A percentile compares a stretch with the other conserved stretches of the same genome.
phyloP scores from a whole-genome alignment of 2,113 vertebrate genomes.

The Alexandromys fortis region DNA sequence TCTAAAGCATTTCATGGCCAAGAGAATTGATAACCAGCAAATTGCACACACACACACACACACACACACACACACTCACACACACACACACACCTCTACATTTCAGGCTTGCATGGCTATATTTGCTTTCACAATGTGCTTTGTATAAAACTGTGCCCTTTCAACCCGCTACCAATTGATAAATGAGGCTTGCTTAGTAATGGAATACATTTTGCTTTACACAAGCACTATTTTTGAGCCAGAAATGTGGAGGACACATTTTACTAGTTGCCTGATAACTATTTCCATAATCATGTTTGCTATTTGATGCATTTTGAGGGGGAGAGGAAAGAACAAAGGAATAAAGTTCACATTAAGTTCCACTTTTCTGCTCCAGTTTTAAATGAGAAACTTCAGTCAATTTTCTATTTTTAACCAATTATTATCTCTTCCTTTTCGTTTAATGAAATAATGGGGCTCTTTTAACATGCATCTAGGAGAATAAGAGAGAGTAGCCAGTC shows the following conservation, averaged over 20 bases:
- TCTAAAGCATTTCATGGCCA: not conserved
- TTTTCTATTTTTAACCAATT: slow-evolving; percentile 37
- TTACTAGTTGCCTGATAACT: not conserved
- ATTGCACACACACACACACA: not conserved
- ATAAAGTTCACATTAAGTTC: slow-evolving; percentile 15
- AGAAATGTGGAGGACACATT: not conserved
- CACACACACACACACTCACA: not conserved
- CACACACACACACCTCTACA: not conserved
- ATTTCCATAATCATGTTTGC: not conserved
- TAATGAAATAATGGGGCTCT: not conserved
- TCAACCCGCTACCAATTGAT: not conserved
- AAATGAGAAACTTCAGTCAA: not conserved
- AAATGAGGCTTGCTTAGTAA: slow-evolving; percentile 17
- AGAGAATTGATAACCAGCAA: not conserved
- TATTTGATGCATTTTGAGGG: not conserved
- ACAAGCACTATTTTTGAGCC: not conserved
- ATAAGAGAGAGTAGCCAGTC: not conserved
- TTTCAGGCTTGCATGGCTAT: not conserved
- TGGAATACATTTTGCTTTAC: slow-evolving; percentile 8
- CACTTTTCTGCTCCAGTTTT: not conserved
- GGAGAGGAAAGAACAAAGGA: not conserved
- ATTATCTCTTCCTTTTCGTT: not conserved
- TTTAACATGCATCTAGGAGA: not conserved
- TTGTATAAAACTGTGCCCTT: not conserved
- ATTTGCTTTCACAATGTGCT: not conserved